phyloP scores from a whole-genome alignment of 2,113 vertebrate genomes.

The Alexandromys fortis region DNA sequence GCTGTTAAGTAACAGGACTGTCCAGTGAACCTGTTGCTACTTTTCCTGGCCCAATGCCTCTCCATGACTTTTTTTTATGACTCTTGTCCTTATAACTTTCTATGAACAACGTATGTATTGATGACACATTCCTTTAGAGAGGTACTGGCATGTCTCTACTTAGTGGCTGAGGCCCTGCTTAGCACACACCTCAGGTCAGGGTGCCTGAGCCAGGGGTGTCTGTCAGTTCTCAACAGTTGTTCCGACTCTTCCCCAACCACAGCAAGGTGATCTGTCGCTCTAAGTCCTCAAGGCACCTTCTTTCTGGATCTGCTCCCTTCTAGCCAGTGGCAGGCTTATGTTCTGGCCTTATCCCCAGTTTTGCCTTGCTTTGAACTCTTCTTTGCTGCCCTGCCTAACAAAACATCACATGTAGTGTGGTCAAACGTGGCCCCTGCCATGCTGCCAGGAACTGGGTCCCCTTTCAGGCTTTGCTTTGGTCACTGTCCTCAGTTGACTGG shows the following conservation, averaged over 20 bases:
- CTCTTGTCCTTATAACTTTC: neutral
- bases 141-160: no score
- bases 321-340: accelerated
- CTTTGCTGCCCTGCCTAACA: neutral
- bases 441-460: accelerated
- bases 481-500: neutral
- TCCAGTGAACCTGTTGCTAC: neutral
- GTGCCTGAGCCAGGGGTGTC: accelerated
- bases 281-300: neutral
- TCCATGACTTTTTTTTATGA: neutral
- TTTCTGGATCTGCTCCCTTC: neutral
- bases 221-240: accelerated
- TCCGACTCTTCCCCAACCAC: neutral
- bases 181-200: accelerated
- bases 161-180: neutral
- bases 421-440: accelerated
- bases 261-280: no score
- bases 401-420: accelerated
- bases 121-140: accelerated
- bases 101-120: neutral
- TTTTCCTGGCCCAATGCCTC: neutral
- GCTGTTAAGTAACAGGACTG: neutral
- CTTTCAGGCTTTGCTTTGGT: neutral
- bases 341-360: no score
- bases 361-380: neutral